phyloP scores from a whole-genome alignment of 2,888 invertebrate species.

The Zaprionus obscuricornis region DNA sequence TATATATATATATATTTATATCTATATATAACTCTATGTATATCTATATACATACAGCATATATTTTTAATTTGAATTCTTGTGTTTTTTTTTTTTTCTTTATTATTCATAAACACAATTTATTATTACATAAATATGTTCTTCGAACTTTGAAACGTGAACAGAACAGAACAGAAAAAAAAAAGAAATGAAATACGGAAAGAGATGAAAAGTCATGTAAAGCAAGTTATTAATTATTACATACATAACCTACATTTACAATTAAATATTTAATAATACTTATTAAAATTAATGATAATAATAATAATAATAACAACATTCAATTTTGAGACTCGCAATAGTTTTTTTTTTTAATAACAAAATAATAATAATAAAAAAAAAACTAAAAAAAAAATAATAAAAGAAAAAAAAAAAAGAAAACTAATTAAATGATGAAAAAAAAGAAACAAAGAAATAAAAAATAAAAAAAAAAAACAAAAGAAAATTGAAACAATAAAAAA shows the following conservation, averaged over 20 bases:
- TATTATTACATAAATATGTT: too few species aligned
- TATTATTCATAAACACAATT: too few species aligned
- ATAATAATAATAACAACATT: conserved; percentile 49
- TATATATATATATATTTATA: conserved; percentile 5
- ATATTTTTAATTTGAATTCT: conserved; percentile 15
- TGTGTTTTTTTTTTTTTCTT: too few species aligned
- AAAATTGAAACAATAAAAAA: conserved; percentile 8
- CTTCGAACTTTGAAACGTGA: too few species aligned
- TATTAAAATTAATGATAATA: conserved; percentile 46
- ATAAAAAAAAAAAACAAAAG: background rate
- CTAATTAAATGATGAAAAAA: background rate
- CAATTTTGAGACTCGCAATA: conserved; percentile 59
- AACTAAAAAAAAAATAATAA: conserved; percentile 39
- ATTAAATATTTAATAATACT: conserved; percentile 36
- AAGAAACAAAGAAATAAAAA: background rate
- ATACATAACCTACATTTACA: conserved; percentile 42
- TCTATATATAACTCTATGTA: too few species aligned
- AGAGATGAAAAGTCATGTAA: conserved; percentile 36
- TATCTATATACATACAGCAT: conserved; percentile 22
- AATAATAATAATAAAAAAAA: too few species aligned
- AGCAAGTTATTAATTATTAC: conserved; percentile 49
- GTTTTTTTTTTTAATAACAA: too few species aligned
- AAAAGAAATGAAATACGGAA: conserved; percentile 7
- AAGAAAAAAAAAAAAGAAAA: conserved; percentile 13
- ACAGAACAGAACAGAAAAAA: conserved; percentile 14